A percentile compares a stretch with the other conserved stretches of the same genome.
Conservation (phyloP, 37 sponge, comb jelly and placozoan genomes). For the Ianthella basta region DNA sequence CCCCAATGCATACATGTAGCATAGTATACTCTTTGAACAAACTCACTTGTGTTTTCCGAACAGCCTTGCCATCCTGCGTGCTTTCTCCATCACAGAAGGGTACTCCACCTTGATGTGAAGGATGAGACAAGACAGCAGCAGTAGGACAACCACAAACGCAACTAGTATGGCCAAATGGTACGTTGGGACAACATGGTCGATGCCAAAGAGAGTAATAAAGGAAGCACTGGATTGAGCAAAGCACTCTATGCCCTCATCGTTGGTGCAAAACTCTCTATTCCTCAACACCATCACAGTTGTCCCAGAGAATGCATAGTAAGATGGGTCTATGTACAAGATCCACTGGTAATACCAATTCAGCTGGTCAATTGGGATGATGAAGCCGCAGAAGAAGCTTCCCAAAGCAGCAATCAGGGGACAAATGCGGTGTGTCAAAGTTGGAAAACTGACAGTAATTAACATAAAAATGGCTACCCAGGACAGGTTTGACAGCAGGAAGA, state of each 20-base stretch:
- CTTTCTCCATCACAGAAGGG: background rate
- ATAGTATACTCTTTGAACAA: no score
- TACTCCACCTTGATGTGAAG: background rate
- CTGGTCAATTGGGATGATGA: conserved; percentile 65
- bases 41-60: no score
- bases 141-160: conserved; percentile 27
- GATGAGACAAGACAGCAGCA: background rate
- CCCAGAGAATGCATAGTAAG: conserved; percentile 72
- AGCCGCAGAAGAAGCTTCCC: conserved; percentile 77
- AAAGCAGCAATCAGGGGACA: conserved; percentile 79
- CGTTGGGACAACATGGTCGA: conserved; percentile 53
- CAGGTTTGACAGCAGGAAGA: conserved; percentile 73
- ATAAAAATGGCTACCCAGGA: conserved; percentile 75
- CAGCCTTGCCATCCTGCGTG: no score
- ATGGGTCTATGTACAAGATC: conserved; percentile 79
- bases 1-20: no score
- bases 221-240: conserved; percentile 49
- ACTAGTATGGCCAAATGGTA: conserved; percentile 44
- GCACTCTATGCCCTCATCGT: conserved; percentile 55
- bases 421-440: conserved; percentile 58
- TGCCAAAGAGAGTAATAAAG: conserved; percentile 45
- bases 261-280: conserved; percentile 9
- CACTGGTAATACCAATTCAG: conserved; percentile 67
- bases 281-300: conserved; percentile 47
- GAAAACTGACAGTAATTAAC: conserved; percentile 54